Conservation (phyloP, 2,888 invertebrate genomes). For the Apodemia zela region DNA sequence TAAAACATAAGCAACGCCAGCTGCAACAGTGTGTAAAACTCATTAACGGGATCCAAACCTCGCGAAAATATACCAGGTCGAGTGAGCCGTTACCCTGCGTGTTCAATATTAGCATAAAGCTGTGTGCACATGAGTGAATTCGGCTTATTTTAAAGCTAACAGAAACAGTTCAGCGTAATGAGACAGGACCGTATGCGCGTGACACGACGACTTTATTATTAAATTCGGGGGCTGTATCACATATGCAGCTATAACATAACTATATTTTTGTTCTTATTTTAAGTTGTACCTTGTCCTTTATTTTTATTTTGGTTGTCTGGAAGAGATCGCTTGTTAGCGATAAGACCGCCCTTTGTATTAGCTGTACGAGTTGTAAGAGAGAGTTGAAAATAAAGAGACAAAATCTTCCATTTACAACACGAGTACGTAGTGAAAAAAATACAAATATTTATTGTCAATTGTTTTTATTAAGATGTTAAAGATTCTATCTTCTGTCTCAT, state of each 20-base stretch:
- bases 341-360: too few relatives aligned
- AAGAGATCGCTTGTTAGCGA: too few relatives aligned
- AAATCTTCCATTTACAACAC: too few relatives aligned
- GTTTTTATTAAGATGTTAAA: too few relatives aligned
- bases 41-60: conserved; percentile 4
- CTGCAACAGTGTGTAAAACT: conserved; percentile 2
- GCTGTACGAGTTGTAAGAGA: too few relatives aligned
- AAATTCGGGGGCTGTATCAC: conserved; percentile 32
- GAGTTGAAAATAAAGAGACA: too few relatives aligned
- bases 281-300: too few relatives aligned
- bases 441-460: too few relatives aligned
- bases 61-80: conserved; percentile 8
- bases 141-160: conserved; percentile 55
- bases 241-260: conserved; percentile 25
- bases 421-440: too few relatives aligned
- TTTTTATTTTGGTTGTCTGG: too few relatives aligned
- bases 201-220: conserved; percentile 66
- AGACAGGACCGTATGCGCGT: conserved; percentile 61
- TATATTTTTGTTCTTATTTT: too few relatives aligned
- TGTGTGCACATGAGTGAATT: conserved; percentile 41
- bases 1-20: not conserved
- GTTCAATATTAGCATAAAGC: conserved; percentile 38
- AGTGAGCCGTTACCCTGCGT: conserved; percentile 15
- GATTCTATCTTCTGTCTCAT: too few relatives aligned
- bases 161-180: conserved; percentile 68